Base-by-base conservation (phyloP, 1,140 invertebrate genomes). In the Scaptomyza pallida region DNA sequence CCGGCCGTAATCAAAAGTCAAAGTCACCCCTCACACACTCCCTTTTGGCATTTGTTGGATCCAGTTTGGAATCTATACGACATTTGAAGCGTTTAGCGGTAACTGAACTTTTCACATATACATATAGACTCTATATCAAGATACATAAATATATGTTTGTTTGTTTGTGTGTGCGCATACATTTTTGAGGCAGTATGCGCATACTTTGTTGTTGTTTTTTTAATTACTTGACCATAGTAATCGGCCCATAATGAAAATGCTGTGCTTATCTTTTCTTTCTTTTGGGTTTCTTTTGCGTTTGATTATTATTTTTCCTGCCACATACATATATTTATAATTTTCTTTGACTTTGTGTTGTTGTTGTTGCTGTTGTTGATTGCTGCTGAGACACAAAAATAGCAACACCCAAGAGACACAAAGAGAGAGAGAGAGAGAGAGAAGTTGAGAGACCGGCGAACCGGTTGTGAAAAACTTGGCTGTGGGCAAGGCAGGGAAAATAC, bases 301-400 rank as follows among this genome's bases (percentile, higher is more conserved):
- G 9, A 45, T 61, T 55, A 12, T 67, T 57, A 48, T 21, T 57
- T 57, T 45, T 41, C 23, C 23, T 23, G n/a, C n/a, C n/a, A n/a
- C n/a, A n/a, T n/a, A n/a, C n/a, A n/a, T n/a, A 6, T 12, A 8
- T 15, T 26, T 62, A 33, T 59, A 3, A 33, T 19, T 40, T 43
- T 26, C 15, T 10, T 47, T 30, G 26, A n/a, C 26, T 2, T 9
- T 41, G 30, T 41, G 26, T 12, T 52, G 13, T 35, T 21, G 17
- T 23, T 71, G 19, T 21, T 21, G 9, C 23, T 37, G 17, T 43
- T 33, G 8, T 75, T 40, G 12, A 54, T 65, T 12, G 45, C 35
- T 60, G 55, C 54, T 43, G 71, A 57, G 51, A 70, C 65, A 77
- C 69, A 62, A 77, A 82, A 81, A 81, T 77, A 81, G 78, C 73